Conservation (phyloP, 2,888 invertebrate genomes). For the Papilio protenor region DNA sequence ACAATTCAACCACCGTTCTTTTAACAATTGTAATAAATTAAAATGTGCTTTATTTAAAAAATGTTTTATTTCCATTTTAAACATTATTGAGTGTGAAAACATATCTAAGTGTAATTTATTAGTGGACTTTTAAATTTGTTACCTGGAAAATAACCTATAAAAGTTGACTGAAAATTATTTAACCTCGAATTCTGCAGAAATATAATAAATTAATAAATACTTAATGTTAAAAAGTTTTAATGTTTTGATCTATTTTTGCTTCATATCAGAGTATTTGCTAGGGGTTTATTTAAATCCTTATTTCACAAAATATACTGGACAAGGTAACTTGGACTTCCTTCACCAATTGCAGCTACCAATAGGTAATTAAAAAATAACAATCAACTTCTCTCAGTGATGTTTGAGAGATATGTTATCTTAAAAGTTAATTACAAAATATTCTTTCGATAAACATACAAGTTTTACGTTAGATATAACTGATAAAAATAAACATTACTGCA, state of each 20-base stretch:
- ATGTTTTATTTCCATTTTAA: background rate
- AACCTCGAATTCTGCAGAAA: no score
- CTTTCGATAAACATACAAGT: constrained; percentile 9
- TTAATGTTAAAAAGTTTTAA: no score
- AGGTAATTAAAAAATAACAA: background rate
- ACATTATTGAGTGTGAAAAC: background rate
- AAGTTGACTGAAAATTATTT: no score
- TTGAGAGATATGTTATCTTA: background rate
- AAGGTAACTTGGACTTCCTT: background rate
- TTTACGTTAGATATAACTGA: constrained; percentile 19
- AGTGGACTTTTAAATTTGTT: no score
- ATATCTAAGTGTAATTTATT: no score
- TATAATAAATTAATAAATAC: no score
- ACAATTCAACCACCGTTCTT: constrained; percentile 68
- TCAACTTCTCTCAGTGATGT: background rate
- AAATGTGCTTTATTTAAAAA: background rate
- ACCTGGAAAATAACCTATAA: no score
- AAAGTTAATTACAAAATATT: background rate
- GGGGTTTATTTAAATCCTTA: no score
- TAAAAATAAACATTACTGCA: constrained; percentile 30
- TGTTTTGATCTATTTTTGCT: no score
- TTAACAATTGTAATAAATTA: constrained; percentile 49
- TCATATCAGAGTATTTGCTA: no score
- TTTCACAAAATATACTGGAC: background rate
- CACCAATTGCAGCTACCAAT: background rate